Base-by-base conservation (phyloP, 2,113 vertebrate genomes). In the Formicarius rufipectus region DNA sequence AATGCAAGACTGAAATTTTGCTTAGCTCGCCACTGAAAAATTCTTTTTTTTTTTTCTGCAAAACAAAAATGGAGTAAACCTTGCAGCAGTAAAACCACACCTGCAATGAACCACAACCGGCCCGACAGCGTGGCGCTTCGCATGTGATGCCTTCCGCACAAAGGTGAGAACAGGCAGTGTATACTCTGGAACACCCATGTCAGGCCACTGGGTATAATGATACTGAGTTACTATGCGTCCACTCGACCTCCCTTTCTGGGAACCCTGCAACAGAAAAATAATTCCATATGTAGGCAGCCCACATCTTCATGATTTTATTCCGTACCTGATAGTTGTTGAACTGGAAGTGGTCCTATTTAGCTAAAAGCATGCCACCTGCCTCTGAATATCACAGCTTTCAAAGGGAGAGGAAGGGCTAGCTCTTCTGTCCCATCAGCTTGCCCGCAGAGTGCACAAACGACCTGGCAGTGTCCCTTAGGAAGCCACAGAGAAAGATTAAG, bases 201-300 rank as follows among this genome's bases (percentile, higher is more conserved):
- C 99, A 25, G 99, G 99, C 99, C 99, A 99, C 95, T 99, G 99
- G 23, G 99, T 99, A 93, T 99, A 99, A 86, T 99, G 99, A 96
- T 98, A 99, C 89, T 99, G 99, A 4, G 96, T 98, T 47, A 99
- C 98, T 11, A 97, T 74, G 10, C 98, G 98, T n/a, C 99, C 99
- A 49, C 94, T 98, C 44, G 95, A 92, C 60, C 98, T 97, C 78
- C 98, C 98, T 96, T 98, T 99, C 97, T 98, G 98, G 64, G 99
- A 99, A n/a, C 98, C 98, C 99, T 99, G 92, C 16, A 95, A 95
- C 21, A 81, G 28, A 74, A 83, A 39, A 77, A 60, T 4, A 74
- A 62, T 55, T 52, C 55, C 19, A 18, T 10, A 14, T 5, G n/a
- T 93, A 58, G 89, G 76, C 78, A 79, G 78, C 40, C 24, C 17